Percentiles rank a stretch among this genome's conserved stretches.
Conservation (phyloP, 2,113 vertebrate species). For the Platysternon megacephalum region DNA sequence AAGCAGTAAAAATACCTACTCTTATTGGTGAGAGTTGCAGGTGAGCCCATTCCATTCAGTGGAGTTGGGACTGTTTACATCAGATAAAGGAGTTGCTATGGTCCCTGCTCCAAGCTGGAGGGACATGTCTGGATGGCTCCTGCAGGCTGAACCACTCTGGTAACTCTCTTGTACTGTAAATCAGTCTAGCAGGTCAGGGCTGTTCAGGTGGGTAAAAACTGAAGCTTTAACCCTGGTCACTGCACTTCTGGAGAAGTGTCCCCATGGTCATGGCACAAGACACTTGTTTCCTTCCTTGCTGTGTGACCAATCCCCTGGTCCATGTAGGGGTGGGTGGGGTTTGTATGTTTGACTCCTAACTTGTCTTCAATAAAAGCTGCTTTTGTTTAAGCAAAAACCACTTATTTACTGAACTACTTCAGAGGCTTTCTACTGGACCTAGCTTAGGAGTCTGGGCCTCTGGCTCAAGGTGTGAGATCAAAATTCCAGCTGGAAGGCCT, state of each 20-base stretch:
- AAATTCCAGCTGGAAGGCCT: neutral
- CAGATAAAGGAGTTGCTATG: neutral
- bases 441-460: neutral
- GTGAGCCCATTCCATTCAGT: neutral
- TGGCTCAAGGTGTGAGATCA: neutral
- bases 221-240: neutral
- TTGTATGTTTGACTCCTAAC: conserved; percentile 56
- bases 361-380: conserved; percentile 58
- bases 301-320: conserved; percentile 18
- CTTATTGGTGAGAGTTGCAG: neutral
- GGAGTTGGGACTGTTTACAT: neutral
- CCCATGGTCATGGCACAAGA: conserved; percentile 6
- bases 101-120: neutral
- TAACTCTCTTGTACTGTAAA: neutral
- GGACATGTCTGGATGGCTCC: neutral
- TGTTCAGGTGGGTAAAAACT: neutral
- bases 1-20: neutral
- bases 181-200: neutral
- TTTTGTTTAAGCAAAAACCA: neutral
- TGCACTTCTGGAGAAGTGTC: neutral
- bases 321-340: conserved; percentile 46
- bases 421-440: neutral
- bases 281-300: conserved; percentile 22
- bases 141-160: neutral
- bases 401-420: neutral